A percentile compares a stretch with the other conserved stretches of the same genome.
phyloP scores from a whole-genome alignment of 2,113 vertebrate species.

The Lanius collurio region DNA sequence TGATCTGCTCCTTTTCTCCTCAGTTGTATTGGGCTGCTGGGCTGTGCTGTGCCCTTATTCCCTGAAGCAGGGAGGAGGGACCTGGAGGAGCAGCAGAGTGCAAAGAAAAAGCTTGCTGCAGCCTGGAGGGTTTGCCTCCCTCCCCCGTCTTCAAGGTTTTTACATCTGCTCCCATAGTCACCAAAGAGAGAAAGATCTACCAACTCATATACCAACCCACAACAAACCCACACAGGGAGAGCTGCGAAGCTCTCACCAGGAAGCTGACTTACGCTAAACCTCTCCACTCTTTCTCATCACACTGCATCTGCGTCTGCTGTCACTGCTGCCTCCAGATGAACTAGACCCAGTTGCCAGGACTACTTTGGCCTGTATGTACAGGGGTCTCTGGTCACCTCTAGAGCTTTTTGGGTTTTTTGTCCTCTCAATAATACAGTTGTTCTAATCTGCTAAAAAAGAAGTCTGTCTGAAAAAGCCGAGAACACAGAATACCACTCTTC shows the following conservation, averaged over 20 bases:
- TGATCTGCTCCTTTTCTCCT: neutral
- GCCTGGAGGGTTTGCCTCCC: neutral
- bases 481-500: neutral
- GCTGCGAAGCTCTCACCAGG: conserved; percentile 64
- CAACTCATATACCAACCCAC: neutral
- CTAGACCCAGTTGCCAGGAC: neutral
- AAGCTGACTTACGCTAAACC: conserved; percentile 66
- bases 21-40: accelerated
- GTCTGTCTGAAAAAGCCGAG: neutral
- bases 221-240: conserved; percentile 42
- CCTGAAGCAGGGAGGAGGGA: neutral
- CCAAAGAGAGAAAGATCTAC: neutral
- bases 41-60: neutral
- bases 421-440: neutral
- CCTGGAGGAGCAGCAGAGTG: neutral
- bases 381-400: neutral
- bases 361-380: neutral
- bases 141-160: neutral
- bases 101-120: neutral
- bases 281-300: conserved; percentile 48
- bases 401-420: neutral
- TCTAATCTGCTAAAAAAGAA: neutral
- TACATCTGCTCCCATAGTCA: neutral
- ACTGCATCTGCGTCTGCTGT: neutral
- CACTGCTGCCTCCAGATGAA: neutral